Conservation (phyloP, 2,888 invertebrate species). For the Neuroscelio doddi region DNA sequence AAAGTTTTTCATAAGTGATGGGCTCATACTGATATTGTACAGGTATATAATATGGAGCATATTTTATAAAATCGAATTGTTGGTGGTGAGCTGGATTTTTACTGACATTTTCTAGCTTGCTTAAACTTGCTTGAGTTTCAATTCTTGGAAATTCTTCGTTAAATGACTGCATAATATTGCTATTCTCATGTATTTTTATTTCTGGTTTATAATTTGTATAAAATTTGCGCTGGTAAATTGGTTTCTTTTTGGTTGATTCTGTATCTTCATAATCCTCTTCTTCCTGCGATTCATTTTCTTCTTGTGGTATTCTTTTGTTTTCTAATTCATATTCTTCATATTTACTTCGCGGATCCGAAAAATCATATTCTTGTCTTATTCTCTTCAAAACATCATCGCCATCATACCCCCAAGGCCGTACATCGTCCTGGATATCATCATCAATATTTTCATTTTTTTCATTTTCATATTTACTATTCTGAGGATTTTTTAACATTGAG, state of each 20-base stretch:
- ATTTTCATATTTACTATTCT: conserved; percentile 48
- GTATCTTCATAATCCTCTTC: conserved; percentile 20
- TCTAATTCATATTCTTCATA: conserved; percentile 62
- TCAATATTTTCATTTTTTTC: too few relatives aligned
- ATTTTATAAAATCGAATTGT: conserved; percentile 48
- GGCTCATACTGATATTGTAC: conserved; percentile 55
- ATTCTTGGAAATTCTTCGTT: neutral
- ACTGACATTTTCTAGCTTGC: neutral
- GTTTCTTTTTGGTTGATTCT: conserved; percentile 36
- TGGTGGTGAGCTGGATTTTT: conserved; percentile 12
- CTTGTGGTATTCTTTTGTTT: conserved; percentile 1
- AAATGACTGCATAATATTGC: neutral
- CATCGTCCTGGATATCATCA: too few relatives aligned
- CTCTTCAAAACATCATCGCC: conserved; percentile 16
- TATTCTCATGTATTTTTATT: neutral
- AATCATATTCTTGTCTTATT: conserved; percentile 39
- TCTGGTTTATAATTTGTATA: conserved; percentile 9
- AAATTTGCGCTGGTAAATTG: conserved; percentile 5
- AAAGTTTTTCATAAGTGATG: conserved; percentile 43
- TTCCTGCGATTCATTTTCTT: neutral
- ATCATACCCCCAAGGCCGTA: neutral
- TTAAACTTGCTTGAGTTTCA: neutral
- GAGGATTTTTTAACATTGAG: conserved; percentile 53
- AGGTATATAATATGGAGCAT: conserved; percentile 56
- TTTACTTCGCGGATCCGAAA: conserved; percentile 48